Percentiles rank a stretch among this genome's conserved stretches.
phyloP scores from a whole-genome alignment of 2,797 vertebrate species.

The Bovichtus variegatus region DNA sequence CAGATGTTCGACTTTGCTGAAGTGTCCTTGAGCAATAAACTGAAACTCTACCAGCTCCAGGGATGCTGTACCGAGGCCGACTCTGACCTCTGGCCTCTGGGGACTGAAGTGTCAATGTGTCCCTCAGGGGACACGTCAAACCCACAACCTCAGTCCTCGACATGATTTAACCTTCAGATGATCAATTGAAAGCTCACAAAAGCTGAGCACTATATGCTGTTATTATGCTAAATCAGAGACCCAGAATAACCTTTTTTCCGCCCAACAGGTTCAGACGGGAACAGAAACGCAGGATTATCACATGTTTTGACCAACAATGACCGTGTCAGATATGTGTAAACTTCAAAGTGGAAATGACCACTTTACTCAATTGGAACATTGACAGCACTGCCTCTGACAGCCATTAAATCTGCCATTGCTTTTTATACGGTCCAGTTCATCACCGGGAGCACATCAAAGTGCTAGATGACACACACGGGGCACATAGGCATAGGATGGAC shows the following conservation, averaged over 20 bases:
- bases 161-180: background rate
- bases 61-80: background rate
- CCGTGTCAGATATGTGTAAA: conserved; percentile 47
- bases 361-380: conserved; percentile 63
- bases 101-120: conserved; percentile 1
- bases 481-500: conserved; percentile 19
- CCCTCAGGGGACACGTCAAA: background rate
- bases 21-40: background rate
- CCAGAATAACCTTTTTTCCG: background rate
- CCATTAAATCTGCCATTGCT: conserved; percentile 73
- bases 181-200: background rate
- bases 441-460: conserved; percentile 52
- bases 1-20: background rate
- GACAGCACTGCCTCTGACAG: conserved; percentile 45
- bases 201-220: background rate
- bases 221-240: conserved; percentile 9
- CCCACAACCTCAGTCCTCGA: background rate
- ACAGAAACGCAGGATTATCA: conserved; percentile 48
- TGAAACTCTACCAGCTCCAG: background rate
- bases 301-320: conserved; percentile 41
- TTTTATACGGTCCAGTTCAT: conserved; percentile 68
- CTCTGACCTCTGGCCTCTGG: conserved; percentile 4
- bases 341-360: conserved; percentile 63
- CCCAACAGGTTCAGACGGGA: conserved; percentile 19
- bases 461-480: conserved; percentile 13